Conservation (phyloP, 2,113 vertebrate genomes). For the Sciurus niger region DNA sequence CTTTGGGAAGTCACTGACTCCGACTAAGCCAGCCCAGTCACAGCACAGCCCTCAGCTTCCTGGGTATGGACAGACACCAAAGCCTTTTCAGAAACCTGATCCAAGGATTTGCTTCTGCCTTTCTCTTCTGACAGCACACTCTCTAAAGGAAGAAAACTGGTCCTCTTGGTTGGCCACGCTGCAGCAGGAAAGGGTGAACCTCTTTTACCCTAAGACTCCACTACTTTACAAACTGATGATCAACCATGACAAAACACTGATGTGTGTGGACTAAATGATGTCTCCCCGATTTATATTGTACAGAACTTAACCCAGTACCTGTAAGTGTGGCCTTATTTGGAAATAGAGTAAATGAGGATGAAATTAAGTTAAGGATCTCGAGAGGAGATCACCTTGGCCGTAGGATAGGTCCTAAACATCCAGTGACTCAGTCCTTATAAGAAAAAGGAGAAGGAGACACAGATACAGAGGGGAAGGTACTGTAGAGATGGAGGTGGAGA, state of each 20-base stretch:
- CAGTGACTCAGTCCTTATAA: not conserved
- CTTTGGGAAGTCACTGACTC: not conserved
- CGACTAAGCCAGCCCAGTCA: not conserved
- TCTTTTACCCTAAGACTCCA: not conserved
- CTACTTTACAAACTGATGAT: not conserved
- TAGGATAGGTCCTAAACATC: not conserved
- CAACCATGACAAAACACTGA: not conserved
- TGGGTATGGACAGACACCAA: not conserved
- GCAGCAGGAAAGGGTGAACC: not conserved
- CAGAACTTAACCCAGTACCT: not conserved
- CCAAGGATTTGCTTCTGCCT: not conserved
- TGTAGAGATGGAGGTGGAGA: not conserved
- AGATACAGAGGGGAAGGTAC: not conserved
- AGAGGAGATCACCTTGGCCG: not conserved
- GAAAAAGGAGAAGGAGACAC: not conserved
- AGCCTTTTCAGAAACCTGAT: not conserved
- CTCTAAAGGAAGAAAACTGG: not conserved
- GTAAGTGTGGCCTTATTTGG: not conserved
- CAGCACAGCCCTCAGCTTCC: not conserved
- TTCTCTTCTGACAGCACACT: not conserved
- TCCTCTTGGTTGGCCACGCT: not conserved
- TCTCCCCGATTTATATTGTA: not conserved
- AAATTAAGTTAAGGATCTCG: not conserved
- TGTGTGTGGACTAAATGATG: rapidly evolving
- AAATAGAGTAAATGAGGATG: not conserved